Evolutionary conservation across 2,888 invertebrate genomes (phyloP).

Genomic region (Phorcus lineatus): DNA sequence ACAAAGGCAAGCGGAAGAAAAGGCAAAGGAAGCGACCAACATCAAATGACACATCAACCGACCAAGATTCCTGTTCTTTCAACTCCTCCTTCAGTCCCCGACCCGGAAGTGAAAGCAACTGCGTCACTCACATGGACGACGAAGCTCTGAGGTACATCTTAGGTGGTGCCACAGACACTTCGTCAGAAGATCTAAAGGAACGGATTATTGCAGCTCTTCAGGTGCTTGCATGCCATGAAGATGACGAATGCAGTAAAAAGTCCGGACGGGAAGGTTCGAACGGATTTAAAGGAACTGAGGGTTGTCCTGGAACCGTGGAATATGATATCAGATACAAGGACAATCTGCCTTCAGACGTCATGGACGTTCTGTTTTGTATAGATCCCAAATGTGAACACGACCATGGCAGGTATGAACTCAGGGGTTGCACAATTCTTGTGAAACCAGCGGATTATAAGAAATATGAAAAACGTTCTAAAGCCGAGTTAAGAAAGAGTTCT

Average conservation of each 20-base stretch:
- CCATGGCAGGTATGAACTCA: background rate
- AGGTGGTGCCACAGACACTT: background rate
- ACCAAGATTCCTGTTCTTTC: background rate
- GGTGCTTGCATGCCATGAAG: background rate
- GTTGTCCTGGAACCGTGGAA: background rate
- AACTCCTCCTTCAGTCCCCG: background rate
- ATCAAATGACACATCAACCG: background rate
- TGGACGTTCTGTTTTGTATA: constrained; percentile 13
- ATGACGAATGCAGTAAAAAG: background rate
- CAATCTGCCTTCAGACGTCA: background rate
- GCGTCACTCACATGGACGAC: background rate
- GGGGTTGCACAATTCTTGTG: background rate
- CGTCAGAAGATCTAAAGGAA: background rate
- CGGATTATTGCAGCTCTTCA: background rate
- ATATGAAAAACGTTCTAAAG: no score
- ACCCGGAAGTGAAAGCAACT: background rate
- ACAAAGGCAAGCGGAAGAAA: background rate
- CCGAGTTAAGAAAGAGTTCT: no score
- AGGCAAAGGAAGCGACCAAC: background rate
- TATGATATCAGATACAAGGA: constrained; percentile 12
- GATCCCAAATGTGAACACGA: background rate
- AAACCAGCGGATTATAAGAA: background rate
- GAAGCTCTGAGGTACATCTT: background rate
- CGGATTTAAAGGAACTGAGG: no score
- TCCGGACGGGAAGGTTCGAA: no score